Conservation (phyloP, 1,140 invertebrate species). For the Drosophila quadrilineata region DNA sequence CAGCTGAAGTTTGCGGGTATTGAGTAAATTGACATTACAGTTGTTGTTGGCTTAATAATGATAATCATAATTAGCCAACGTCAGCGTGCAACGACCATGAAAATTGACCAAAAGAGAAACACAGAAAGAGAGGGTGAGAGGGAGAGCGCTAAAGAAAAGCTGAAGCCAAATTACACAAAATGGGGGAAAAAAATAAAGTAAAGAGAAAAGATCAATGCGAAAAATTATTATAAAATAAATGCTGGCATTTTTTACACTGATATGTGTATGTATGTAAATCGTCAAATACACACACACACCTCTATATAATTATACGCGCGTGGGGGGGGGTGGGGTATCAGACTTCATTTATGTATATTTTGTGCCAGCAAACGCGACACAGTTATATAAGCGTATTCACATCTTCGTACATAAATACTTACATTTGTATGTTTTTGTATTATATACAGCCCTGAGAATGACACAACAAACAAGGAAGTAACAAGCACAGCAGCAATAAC, state of each 20-base stretch:
- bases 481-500: slow-evolving; percentile 19
- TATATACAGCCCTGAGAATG: slow-evolving; percentile 16
- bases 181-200: neutral
- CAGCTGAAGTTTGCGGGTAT: slow-evolving; percentile 23
- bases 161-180: too few species aligned
- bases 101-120: slow-evolving; percentile 1
- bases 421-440: slow-evolving; percentile 2
- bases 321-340: slow-evolving; percentile 7
- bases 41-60: slow-evolving; percentile 9
- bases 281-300: slow-evolving; percentile 6
- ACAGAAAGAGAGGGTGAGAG: too few species aligned
- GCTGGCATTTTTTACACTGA: slow-evolving; percentile 14
- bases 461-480: slow-evolving; percentile 50
- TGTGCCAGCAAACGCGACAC: slow-evolving; percentile 32
- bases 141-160: too few species aligned
- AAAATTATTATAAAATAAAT: slow-evolving; percentile 13
- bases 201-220: slow-evolving; percentile 26
- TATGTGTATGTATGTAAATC: slow-evolving; percentile 9
- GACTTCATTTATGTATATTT: slow-evolving; percentile 37
- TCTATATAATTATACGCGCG: neutral
- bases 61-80: slow-evolving; percentile 42
- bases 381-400: slow-evolving; percentile 29
- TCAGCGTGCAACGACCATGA: slow-evolving; percentile 28
- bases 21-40: slow-evolving; percentile 42
- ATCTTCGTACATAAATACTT: neutral